Base-by-base conservation (phyloP, 2,888 invertebrate genomes). In the Bombylius discolor region DNA sequence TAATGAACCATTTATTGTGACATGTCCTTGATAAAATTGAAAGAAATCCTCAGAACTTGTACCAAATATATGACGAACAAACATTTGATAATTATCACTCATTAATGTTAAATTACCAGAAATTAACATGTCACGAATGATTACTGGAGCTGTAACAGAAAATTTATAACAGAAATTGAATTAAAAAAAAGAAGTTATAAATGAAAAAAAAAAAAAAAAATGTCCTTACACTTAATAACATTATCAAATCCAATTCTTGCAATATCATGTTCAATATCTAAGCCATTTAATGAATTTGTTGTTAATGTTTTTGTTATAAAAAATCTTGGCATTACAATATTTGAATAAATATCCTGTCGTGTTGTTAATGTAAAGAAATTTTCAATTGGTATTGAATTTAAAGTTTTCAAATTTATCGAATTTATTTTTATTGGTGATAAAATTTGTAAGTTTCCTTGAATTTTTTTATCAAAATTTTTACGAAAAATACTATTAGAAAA, bases 191-290 rank as follows among this genome's bases (percentile, higher is more conserved):
- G 56, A 5, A n/a, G 5, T 11, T 11, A 11, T 8, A 36, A 36
- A 36, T 34, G 7, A 36, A 36, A 36, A 36, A 36, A 36, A 34
- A 54, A 49, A 31, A 12, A n/a, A 2, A 23, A 23, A 33, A 9
- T 14, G 14, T 23, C 63, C 64, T 63, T 58, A 69, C 69, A 62
- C 54, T 66, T 63, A 5, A 71, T 65, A 32, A 64, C 50, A 13
- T 63, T 63, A 9, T 67, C 59, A n/a, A 50, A 46, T 4, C 66
- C 67, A 33, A 65, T 66, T 31, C 65, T 66, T 0, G 69, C 69
- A n/a, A 71, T 61, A 36, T 72, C 71, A 5, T 66, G 56, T 36
- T 61, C 65, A 61, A 71, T 69, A 56, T 68, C 60, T 5, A 72
- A 57, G 1, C 65, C 68, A 59, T 71, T 71, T 1, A 71, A 58